These are phyloP conservation scores for Acanthopleura granulata DNA, from an alignment of 2,888 invertebrate genomes.

Conservation along the genomic window DNA sequence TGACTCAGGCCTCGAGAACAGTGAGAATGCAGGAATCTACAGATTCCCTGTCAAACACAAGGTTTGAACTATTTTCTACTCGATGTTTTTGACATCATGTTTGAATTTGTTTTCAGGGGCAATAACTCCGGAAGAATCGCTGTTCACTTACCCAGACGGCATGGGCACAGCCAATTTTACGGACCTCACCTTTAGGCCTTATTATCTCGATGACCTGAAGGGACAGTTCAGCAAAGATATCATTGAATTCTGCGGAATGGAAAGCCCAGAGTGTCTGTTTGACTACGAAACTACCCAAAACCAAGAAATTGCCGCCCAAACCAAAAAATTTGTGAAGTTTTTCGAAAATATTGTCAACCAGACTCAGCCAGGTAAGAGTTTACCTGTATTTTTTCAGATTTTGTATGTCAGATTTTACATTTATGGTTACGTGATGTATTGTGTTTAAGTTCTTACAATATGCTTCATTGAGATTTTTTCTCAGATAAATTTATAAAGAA, in stretches of 20 bases:
- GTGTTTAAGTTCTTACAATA: no score
- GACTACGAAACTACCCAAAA: slow-evolving; percentile 51
- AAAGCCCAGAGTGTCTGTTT: slow-evolving; percentile 49
- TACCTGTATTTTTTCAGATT: no score
- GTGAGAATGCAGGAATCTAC: no score
- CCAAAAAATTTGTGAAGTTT: slow-evolving; percentile 43
- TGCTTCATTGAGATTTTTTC: no score
- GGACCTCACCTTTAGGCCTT: slow-evolving; percentile 1
- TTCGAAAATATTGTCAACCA: slow-evolving; percentile 44
- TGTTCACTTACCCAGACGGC: slow-evolving; percentile 23
- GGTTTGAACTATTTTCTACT: no score
- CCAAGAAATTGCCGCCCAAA: slow-evolving; percentile 44
- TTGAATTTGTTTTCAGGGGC: slow-evolving; percentile 27
- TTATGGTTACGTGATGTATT: no score
- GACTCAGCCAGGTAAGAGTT: slow-evolving; percentile 41
- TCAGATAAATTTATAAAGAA: no score
- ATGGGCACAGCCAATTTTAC: neutral
- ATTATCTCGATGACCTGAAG: slow-evolving; percentile 19
- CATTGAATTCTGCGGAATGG: slow-evolving; percentile 38
- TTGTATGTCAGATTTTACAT: no score
- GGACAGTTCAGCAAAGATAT: slow-evolving; percentile 20
- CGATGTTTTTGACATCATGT: neutral
- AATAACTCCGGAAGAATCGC: slow-evolving; percentile 22
- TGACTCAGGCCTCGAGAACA: no score
- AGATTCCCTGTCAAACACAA: no score